Evolutionary conservation across 2,113 vertebrate genomes (phyloP).

Genomic region (Tichodroma muraria): DNA sequence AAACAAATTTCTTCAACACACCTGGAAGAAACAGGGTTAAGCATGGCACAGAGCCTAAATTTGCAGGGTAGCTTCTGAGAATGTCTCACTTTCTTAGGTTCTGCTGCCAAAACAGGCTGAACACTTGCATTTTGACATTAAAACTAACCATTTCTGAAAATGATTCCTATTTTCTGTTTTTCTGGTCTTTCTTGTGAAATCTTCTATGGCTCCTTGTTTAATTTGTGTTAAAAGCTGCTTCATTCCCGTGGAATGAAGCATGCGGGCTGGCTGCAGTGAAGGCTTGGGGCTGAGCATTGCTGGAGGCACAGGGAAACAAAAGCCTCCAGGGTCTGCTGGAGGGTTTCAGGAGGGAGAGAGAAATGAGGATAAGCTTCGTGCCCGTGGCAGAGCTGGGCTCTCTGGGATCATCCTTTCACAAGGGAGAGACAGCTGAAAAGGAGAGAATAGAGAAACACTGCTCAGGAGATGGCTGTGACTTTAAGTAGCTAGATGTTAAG

Average conservation of each 20-base stretch:
- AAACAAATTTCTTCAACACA: not conserved
- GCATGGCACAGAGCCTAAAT: not conserved
- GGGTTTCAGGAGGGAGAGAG: not conserved
- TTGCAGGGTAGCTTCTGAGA: not conserved
- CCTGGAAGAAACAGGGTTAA: not conserved
- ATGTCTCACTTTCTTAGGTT: rapidly evolving
- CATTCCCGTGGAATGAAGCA: not conserved
- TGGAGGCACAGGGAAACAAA: not conserved
- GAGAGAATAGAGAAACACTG: not conserved
- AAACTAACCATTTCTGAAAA: not conserved
- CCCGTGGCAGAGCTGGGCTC: not conserved
- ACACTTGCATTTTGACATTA: not conserved
- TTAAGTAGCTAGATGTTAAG: not conserved
- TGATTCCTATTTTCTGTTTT: not conserved
- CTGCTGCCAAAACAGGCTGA: not conserved
- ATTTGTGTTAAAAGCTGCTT: not conserved
- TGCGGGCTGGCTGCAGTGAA: rapidly evolving
- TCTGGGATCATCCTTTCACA: not conserved
- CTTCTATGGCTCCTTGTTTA: not conserved
- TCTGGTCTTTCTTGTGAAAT: not conserved
- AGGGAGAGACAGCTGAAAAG: not conserved
- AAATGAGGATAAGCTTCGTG: not conserved
- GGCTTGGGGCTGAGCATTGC: not conserved
- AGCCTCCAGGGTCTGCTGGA: not conserved
- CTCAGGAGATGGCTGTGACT: not conserved